Conservation (phyloP, 2,797 vertebrate species). For the Lacerta viridis region DNA sequence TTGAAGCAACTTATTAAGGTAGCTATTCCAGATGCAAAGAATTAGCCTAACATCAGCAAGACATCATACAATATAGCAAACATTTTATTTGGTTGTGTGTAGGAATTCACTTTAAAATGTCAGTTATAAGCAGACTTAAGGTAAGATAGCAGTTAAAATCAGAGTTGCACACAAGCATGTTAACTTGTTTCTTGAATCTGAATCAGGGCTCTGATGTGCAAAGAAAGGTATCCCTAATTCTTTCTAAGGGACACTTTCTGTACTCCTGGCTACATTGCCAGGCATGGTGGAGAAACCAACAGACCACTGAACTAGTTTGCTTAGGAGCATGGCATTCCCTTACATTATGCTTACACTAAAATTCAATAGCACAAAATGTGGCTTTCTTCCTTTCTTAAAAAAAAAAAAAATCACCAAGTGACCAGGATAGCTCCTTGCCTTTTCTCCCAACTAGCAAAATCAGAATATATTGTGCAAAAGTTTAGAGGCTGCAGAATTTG, state of each 20-base stretch:
- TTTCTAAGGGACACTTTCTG: not conserved
- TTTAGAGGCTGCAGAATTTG: not conserved
- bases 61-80: not conserved
- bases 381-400: not conserved
- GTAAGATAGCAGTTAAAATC: not conserved
- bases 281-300: no score
- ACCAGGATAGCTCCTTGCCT: not conserved
- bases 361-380: not conserved
- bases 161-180: not conserved
- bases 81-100: not conserved
- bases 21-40: not conserved
- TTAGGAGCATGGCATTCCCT: not conserved
- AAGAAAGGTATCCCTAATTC: not conserved
- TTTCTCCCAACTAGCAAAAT: not conserved
- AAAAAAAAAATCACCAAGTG: not conserved
- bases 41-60: not conserved
- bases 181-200: not conserved
- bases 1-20: not conserved
- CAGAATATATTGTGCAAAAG: not conserved
- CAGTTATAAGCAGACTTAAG: not conserved
- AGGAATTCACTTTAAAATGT: no score
- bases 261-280: not conserved
- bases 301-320: no score
- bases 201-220: not conserved
- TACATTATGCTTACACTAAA: not conserved